A percentile compares a stretch with the other conserved stretches of the same genome.
Evolutionary conservation across 2,113 vertebrate genomes (phyloP).

Genomic region (Bungarus multicinctus): DNA sequence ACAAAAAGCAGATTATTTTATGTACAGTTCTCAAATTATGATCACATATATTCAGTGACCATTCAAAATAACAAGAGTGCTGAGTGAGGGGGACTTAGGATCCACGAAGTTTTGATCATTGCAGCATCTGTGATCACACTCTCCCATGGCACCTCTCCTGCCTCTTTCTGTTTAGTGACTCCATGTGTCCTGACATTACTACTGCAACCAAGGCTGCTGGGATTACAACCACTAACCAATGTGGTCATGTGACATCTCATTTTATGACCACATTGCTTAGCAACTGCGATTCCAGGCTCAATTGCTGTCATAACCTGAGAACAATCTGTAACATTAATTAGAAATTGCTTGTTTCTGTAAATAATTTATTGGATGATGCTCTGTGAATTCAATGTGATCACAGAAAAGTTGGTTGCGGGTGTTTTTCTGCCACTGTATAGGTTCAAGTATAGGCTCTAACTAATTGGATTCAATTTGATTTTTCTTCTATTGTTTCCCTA

Average conservation of each 20-base stretch:
- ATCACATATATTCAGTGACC: neutral
- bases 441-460: neutral
- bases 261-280: neutral
- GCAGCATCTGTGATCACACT: neutral
- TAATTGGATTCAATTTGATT: neutral
- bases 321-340: neutral
- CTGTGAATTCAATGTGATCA: neutral
- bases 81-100: neutral
- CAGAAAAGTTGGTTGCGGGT: neutral
- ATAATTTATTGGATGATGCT: neutral
- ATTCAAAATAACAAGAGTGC: conserved; percentile 14
- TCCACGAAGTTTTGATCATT: neutral
- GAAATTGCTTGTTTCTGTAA: neutral
- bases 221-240: neutral
- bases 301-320: neutral
- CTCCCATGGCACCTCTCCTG: neutral
- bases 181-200: neutral
- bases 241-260: neutral
- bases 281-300: neutral
- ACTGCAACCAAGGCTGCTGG: neutral
- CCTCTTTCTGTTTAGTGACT: neutral
- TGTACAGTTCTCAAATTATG: neutral
- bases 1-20: neutral
- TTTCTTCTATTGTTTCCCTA: neutral
- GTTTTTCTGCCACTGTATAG: neutral